phyloP scores from a whole-genome alignment of 1,140 invertebrate genomes.

The Drosophila nasuta region DNA sequence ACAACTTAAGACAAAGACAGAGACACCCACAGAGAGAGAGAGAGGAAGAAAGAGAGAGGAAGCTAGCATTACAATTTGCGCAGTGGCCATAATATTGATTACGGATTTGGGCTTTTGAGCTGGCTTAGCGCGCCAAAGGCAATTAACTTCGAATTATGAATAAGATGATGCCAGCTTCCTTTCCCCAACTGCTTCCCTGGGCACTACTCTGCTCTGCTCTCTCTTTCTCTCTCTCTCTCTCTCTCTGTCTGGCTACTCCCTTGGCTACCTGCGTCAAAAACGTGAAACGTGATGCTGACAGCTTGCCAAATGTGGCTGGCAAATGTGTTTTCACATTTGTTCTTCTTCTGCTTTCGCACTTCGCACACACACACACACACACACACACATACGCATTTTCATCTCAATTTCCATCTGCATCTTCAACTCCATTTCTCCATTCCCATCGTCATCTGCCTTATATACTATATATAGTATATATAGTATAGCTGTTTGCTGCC shows the following conservation, averaged over 20 bases:
- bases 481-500: background rate
- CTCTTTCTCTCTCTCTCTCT: too few species aligned
- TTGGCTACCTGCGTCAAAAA: constrained; percentile 14
- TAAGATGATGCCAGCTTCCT: constrained; percentile 3
- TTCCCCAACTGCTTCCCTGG: too few species aligned
- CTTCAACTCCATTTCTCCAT: background rate
- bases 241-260: background rate
- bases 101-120: constrained; percentile 49
- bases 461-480: too few species aligned
- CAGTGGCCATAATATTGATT: constrained; percentile 62
- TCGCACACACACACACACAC: background rate
- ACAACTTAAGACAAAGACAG: constrained; percentile 1
- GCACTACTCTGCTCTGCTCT: background rate
- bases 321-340: constrained; percentile 52
- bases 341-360: constrained; percentile 26
- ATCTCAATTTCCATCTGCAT: constrained; percentile 26
- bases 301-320: constrained; percentile 30
- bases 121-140: constrained; percentile 46
- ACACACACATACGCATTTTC: background rate
- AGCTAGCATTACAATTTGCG: constrained; percentile 44
- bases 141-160: constrained; percentile 67
- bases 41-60: background rate
- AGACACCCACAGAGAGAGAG: background rate
- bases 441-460: background rate
- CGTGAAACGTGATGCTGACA: constrained; percentile 39